Evolutionary conservation across 2,888 invertebrate species (phyloP).

Genomic region (Bhutanitis thaidina): DNA sequence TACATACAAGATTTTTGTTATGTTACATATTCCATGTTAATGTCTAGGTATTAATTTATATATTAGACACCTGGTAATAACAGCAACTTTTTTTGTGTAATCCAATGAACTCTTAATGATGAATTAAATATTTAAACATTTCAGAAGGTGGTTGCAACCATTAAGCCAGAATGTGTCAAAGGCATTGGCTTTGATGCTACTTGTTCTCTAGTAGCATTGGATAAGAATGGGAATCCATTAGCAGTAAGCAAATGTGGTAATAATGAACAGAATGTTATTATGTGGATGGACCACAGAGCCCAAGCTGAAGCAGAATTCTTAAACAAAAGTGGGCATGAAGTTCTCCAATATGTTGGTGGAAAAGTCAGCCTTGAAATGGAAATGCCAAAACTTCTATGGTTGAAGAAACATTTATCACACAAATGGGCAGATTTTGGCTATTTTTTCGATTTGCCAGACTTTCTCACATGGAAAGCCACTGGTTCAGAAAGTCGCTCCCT

Average conservation of each 20-base stretch:
- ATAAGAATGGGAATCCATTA: constrained; percentile 83
- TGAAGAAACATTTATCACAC: constrained; percentile 85
- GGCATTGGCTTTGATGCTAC: constrained; percentile 98
- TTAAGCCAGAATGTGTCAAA: constrained; percentile 81
- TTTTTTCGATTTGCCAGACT: constrained; percentile 96
- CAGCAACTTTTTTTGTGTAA: no score
- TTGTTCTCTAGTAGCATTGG: constrained; percentile 93
- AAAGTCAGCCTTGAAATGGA: constrained; percentile 98
- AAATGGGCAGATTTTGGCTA: constrained; percentile 86
- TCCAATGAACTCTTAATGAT: no score
- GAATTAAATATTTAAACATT: constrained; percentile 23
- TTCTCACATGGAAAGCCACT: constrained; percentile 95
- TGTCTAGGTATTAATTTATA: no score
- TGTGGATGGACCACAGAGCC: constrained; percentile 97
- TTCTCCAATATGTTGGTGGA: constrained; percentile 93
- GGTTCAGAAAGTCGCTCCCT: constrained; percentile 87
- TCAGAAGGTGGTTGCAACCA: constrained; percentile 80
- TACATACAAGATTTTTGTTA: no score
- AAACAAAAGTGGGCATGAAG: constrained; percentile 86
- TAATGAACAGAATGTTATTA: constrained; percentile 88
- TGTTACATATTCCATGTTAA: no score
- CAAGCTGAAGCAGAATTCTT: constrained; percentile 88
- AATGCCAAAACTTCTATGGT: constrained; percentile 95
- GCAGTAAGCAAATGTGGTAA: constrained; percentile 84
- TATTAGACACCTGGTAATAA: no score